Evolutionary conservation across 1,140 invertebrate species (phyloP), one percentile per base, ranked within the genome.

Genomic region (Bathynomus jamesi): DNA sequence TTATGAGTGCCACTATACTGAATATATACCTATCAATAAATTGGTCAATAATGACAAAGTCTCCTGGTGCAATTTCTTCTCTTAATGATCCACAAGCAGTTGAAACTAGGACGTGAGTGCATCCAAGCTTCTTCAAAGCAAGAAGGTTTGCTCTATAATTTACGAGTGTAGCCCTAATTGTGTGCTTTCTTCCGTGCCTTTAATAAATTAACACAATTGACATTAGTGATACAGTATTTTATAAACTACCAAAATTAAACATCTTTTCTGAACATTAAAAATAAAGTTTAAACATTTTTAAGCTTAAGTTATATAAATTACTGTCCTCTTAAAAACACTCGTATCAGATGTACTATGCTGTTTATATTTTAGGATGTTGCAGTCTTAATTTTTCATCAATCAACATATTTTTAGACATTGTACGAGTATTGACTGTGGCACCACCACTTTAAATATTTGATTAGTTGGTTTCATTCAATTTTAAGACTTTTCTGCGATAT

Each of bases 101-200:
- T 0, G 94, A 90, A 2, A 91, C 95, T 67, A 99, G 84, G 8
- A 99, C 82, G 81, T 98, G 94, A 0, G 94, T 97, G 80, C 95
- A 98, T 0, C 94, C 94, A 66, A 87, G 84, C 69, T 90, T 79
- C 75, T 93, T 91, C 66, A 99, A 82, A 0, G 96, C 95, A 90
- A 93, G 96, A 62, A 99, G 89, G 81, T 99, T 99, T 3, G 96
- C 97, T 72, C 96, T 87, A 82, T 97, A 99, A 82, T 99, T 99
- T 0, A 99, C 86, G 78, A 89, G 87, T 24, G 86, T 88, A 0
- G 95, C 95, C 81, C 85, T 89, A 31, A 92, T 87, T 63, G 85
- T 85, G 81, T 99, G 96, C 65, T 89, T 89, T 46, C 89, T 83
- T 2, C 95, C 95, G 85, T 99, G 97, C 78, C 96, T 90, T 72